A percentile compares a stretch with the other conserved stretches of the same genome.
Evolutionary conservation across 2,113 vertebrate species (phyloP).

Genomic region (Paramisgurnus dabryanus): DNA sequence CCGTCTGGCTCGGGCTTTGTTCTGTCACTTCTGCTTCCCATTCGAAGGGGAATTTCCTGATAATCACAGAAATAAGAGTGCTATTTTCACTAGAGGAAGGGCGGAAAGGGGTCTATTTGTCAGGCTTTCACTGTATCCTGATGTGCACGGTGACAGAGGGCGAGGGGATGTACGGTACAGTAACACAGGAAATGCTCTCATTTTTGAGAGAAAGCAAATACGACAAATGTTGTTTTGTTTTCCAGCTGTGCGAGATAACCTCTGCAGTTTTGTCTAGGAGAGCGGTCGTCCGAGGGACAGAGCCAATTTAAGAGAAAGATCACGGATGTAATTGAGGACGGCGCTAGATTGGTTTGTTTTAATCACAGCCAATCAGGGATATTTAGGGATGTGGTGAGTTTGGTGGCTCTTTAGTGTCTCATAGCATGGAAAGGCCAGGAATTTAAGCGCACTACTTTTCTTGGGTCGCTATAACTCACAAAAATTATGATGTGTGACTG

Average conservation of each 20-base stretch:
- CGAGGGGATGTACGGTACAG: constrained; percentile 25
- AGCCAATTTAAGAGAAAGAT: constrained; percentile 28
- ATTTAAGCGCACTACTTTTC: constrained; percentile 22
- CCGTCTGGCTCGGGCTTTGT: constrained; percentile 10
- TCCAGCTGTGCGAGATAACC: constrained; percentile 35
- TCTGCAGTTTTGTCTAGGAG: not conserved
- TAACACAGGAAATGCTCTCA: constrained; percentile 40
- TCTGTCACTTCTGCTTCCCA: constrained; percentile 36
- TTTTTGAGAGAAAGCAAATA: constrained; percentile 33
- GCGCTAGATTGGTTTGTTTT: constrained; percentile 40
- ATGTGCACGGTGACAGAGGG: constrained; percentile 32
- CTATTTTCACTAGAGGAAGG: constrained; percentile 53
- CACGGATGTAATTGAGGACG: constrained; percentile 20
- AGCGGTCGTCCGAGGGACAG: no score
- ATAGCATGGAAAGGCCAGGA: constrained; percentile 59
- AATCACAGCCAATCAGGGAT: constrained; percentile 50
- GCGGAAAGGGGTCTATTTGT: constrained; percentile 37
- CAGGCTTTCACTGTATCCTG: constrained; percentile 51
- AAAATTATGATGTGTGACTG: constrained; percentile 3
- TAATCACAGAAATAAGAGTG: constrained; percentile 26
- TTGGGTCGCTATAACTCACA: constrained; percentile 30
- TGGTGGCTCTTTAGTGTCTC: not conserved
- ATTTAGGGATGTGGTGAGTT: constrained; percentile 35
- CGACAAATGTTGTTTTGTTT: constrained; percentile 32
- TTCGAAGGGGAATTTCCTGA: constrained; percentile 26